Conservation (phyloP, 2,113 vertebrate species). For the Rattus norvegicus region GRCr8 NC_086021.1:74078501-74079000, state of each 20-base stretch:
- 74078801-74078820: constrained; percentile 31
- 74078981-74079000: not conserved
- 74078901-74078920: not conserved
- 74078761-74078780: not conserved
- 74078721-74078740: not conserved
- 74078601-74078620: not conserved
- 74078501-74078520: not conserved
- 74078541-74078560: not conserved
- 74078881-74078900: not conserved
- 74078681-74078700: not conserved
- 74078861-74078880: not conserved
- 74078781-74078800: not conserved
- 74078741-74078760: not conserved
- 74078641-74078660: not conserved
- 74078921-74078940: not conserved
- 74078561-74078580: not conserved
- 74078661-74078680: not conserved
- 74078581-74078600: not conserved
- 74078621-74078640: not conserved
- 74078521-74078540: not conserved
- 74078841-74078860: not conserved
- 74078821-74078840: not conserved
- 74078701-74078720: not conserved
- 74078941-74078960: not conserved
- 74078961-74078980: not conserved